phyloP scores from a whole-genome alignment of 2,797 vertebrate species.

The Hozukius guyotensis region DNA sequence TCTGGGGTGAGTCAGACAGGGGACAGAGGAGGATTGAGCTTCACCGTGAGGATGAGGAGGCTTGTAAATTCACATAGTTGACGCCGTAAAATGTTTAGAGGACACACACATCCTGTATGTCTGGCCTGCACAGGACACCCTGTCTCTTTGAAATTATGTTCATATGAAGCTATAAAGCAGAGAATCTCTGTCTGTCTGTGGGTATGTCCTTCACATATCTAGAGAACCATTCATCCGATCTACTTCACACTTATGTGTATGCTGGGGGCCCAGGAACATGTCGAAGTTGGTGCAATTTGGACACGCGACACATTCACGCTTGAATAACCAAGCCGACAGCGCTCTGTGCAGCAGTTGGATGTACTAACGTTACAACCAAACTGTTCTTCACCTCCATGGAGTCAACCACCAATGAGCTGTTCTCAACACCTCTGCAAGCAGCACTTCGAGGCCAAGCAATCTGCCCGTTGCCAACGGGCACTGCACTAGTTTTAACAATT shows the following conservation, averaged over 20 bases:
- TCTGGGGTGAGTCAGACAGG: conserved; percentile 36
- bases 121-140: background rate
- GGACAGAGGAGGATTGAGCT: conserved; percentile 40
- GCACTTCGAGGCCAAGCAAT: background rate
- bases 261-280: background rate
- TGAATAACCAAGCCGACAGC: rapidly evolving
- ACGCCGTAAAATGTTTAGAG: conserved; percentile 22
- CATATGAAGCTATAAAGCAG: background rate
- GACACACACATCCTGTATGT: conserved; percentile 13
- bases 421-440: background rate
- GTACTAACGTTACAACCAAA: background rate
- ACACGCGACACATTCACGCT: background rate
- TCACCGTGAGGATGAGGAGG: conserved; percentile 1
- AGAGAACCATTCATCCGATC: background rate
- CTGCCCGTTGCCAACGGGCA: background rate
- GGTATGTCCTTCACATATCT: background rate
- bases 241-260: background rate
- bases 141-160: background rate
- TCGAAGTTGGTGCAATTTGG: background rate
- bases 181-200: too few species aligned
- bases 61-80: conserved; percentile 20
- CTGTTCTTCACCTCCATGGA: background rate
- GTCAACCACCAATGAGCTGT: background rate
- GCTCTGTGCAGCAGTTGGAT: background rate
- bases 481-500: background rate